Conservation (phyloP, 2,888 invertebrate species). For the Scaptomyza parva region DNA sequence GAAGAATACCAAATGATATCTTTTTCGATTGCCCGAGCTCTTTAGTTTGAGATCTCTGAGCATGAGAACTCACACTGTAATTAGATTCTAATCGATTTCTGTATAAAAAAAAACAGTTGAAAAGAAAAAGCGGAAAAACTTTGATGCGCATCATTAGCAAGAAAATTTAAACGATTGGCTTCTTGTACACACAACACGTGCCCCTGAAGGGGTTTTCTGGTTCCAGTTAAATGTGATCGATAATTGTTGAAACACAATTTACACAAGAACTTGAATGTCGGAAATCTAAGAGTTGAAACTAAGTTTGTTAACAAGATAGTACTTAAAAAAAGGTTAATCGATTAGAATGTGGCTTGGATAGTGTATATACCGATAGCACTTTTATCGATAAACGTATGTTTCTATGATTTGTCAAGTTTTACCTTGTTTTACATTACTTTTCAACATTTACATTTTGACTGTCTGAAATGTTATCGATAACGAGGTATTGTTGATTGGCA, state of each 20-base stretch:
- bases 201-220: background rate
- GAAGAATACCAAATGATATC: conserved; percentile 22
- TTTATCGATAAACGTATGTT: no score
- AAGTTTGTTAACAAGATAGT: background rate
- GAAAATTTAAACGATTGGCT: conserved; percentile 3
- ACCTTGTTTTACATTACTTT: no score
- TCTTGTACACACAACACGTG: background rate
- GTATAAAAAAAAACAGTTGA: background rate
- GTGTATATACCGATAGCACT: no score
- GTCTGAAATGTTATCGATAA: no score
- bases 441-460: no score
- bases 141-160: background rate
- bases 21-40: conserved; percentile 3
- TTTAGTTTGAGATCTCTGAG: no score
- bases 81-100: conserved; percentile 12
- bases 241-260: background rate
- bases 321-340: no score
- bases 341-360: no score
- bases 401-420: no score
- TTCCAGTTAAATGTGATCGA: conserved; percentile 3
- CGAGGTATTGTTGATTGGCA: no score
- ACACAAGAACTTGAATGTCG: background rate
- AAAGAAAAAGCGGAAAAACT: conserved; percentile 5
- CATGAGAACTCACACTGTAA: background rate
- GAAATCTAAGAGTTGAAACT: background rate